These are phyloP conservation scores for Umimayanthus kanabou DNA, from an alignment of 92 coral and sea anemone genomes.

Conservation along the genomic window DNA sequence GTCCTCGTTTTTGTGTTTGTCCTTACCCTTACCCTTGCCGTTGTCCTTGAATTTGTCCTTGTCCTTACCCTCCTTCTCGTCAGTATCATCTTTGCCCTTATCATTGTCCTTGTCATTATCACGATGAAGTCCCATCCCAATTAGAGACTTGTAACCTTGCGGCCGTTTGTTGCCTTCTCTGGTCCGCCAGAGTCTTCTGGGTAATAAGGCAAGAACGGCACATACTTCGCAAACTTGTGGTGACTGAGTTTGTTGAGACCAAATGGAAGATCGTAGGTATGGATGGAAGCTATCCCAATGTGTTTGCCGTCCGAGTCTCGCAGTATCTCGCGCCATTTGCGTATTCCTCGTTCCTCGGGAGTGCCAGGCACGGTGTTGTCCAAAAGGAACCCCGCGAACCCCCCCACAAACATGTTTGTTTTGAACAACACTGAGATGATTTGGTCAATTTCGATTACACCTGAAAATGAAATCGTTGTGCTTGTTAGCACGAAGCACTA, in stretches of 20 bases:
- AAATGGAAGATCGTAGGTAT: conserved; percentile 76
- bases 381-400: conserved; percentile 70
- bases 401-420: conserved; percentile 95
- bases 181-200: background rate
- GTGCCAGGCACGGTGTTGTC: conserved; percentile 98
- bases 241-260: conserved; percentile 70
- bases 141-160: background rate
- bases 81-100: background rate
- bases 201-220: conserved; percentile 73
- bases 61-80: background rate
- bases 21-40: too few species aligned
- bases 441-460: conserved; percentile 74
- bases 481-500: background rate
- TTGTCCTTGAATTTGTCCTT: too few species aligned
- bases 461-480: conserved; percentile 35
- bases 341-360: conserved; percentile 85
- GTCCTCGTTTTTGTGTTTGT: background rate
- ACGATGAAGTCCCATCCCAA: too few species aligned
- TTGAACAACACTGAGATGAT: conserved; percentile 79
- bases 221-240: conserved; percentile 61
- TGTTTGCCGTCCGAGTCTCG: conserved; percentile 48
- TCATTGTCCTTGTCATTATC: background rate
- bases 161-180: too few species aligned
- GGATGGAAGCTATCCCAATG: conserved; percentile 59
- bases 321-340: conserved; percentile 66